Evolutionary conservation across 2,888 invertebrate species (phyloP).

Genomic region (Brachypterus glaber): DNA sequence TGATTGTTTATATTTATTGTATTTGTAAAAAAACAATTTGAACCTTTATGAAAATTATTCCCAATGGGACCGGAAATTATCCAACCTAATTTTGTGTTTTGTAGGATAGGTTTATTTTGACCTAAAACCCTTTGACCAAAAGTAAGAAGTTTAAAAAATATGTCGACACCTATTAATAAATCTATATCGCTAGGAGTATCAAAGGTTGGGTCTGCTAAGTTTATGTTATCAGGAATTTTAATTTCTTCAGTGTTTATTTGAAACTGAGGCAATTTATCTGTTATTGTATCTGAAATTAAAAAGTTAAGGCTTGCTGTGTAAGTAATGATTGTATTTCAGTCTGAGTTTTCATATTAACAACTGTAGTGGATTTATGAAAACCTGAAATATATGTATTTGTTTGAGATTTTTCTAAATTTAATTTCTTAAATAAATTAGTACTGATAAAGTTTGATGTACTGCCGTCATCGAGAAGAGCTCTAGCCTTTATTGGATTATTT

Average conservation of each 20-base stretch:
- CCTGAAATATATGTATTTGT: background rate
- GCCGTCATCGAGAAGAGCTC: background rate
- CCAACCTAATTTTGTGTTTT: slow-evolving; percentile 9
- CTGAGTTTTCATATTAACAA: background rate
- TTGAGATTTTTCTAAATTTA: background rate
- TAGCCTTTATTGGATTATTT: too few relatives aligned
- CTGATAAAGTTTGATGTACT: background rate
- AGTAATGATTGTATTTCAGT: background rate
- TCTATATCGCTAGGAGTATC: background rate
- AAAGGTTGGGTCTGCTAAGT: background rate
- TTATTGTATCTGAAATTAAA: background rate
- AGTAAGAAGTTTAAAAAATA: background rate
- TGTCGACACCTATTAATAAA: background rate
- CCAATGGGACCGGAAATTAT: background rate
- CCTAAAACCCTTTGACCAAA: background rate
- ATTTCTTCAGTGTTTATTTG: background rate
- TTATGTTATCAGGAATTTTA: background rate
- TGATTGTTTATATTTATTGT: slow-evolving; percentile 1
- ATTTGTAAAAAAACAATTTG: background rate
- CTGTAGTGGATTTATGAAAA: background rate
- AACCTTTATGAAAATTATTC: background rate
- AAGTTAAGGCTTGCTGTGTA: background rate
- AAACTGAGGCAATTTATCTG: background rate
- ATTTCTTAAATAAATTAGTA: background rate
- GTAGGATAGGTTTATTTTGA: background rate